Base-by-base conservation (phyloP, 2,888 invertebrate species). In the Adelphocoris suturalis region DNA sequence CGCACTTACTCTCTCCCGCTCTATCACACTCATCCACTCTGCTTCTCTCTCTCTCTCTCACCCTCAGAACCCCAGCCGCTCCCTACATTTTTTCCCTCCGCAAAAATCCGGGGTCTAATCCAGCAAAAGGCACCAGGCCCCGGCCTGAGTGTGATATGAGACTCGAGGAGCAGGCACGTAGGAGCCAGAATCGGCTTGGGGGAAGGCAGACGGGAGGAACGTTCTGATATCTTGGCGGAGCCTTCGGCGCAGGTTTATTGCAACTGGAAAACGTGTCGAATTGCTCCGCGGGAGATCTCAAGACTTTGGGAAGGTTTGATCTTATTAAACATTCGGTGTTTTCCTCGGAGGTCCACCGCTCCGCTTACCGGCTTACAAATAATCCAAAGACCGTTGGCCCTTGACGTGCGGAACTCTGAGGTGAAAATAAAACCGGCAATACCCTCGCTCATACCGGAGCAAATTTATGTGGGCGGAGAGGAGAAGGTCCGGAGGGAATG, bases 251-350 rank as follows among this genome's bases (percentile, higher is more conserved):
- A 88, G 88, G 88, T 88, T 88, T 88, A 88, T 88, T 88, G 88
- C 88, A 80, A 88, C 88, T 88, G 88, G 88, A 88, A 88, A 88
- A 88, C 88, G 88, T 88, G 88, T 88, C 46, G 88, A 88, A 88
- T 88, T 88, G 88, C 88, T 78, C 88, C 27, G 55, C 80, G 52
- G 13, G 86, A 75, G 86, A 47, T 75, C 86, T 86, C 75, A 46
- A 47, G 86, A 23, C 82, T 85, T 85, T 28, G 85, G 57, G 16
- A 23, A 61, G 57, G 12, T 28, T 57, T 57, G 85, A 85, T 68
- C 86, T 86, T 86, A 86, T 86, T 68, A 86, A 86, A 86, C 86
- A 86, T 86, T 86, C 68, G 86, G 68, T 68, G 86, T 61, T 86
- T 86, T 68, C 68, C 82, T 61, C 57, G 27, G 12, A 27, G 61